Conservation (phyloP, 92 coral and sea anemone genomes). For the Bergia sp. region DNA sequence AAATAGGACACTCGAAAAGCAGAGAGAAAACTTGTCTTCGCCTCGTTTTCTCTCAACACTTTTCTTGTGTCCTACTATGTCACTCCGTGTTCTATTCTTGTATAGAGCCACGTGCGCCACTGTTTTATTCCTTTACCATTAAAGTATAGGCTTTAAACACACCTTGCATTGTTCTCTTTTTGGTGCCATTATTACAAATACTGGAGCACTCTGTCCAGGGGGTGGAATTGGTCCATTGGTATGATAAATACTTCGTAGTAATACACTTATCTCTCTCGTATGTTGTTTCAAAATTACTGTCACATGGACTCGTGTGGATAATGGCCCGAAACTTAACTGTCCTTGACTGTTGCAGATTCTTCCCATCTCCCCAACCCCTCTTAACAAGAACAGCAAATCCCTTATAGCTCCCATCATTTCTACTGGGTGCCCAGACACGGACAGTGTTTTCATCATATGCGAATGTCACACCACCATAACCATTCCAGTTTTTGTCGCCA, state of each 20-base stretch:
- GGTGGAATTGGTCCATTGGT: slow-evolving; percentile 63
- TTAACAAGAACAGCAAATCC: slow-evolving; percentile 86
- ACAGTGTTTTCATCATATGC: slow-evolving; percentile 82
- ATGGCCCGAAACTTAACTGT: slow-evolving; percentile 66
- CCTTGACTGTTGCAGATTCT: slow-evolving; percentile 57
- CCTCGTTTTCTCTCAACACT: no score
- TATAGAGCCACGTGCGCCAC: no score
- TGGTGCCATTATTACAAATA: slow-evolving; percentile 86
- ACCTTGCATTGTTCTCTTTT: slow-evolving; percentile 59
- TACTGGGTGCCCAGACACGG: slow-evolving; percentile 92
- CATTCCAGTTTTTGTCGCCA: slow-evolving; percentile 72
- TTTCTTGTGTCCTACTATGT: no score
- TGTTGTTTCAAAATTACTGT: slow-evolving; percentile 47
- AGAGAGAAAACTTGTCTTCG: no score
- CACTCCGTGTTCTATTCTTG: no score
- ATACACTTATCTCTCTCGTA: slow-evolving; percentile 68
- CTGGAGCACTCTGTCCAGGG: slow-evolving; percentile 90
- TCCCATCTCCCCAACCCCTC: slow-evolving; percentile 82
- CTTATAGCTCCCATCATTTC: slow-evolving; percentile 65
- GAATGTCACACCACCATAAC: slow-evolving; percentile 90
- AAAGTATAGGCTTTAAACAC: not conserved
- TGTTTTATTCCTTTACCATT: no score
- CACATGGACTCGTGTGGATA: slow-evolving; percentile 72
- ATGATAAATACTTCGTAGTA: slow-evolving; percentile 60
- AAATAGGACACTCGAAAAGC: no score